These are phyloP conservation scores for Drosophila nigromelanica DNA, from an alignment of 1,140 invertebrate species.

Conservation along the genomic window DNA sequence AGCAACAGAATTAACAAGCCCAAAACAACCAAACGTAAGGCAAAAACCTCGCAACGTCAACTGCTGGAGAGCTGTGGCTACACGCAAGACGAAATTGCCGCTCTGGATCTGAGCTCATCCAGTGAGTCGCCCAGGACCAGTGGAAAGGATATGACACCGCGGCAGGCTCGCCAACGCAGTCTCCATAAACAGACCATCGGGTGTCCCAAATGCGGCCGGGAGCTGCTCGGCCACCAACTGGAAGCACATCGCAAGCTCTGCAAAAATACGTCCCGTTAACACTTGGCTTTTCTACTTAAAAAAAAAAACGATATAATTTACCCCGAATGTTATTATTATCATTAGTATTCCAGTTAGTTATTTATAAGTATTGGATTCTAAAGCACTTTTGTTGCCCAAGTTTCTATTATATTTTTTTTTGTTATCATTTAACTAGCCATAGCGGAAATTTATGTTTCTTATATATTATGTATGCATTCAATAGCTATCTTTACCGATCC, in stretches of 20 bases:
- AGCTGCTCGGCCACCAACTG: slow-evolving; percentile 50
- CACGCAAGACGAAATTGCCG: slow-evolving; percentile 42
- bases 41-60: slow-evolving; percentile 3
- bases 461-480: too few relatives aligned
- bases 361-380: too few relatives aligned
- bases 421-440: too few relatives aligned
- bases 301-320: too few relatives aligned
- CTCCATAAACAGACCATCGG: slow-evolving; percentile 53
- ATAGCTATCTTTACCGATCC: too few relatives aligned
- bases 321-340: neutral
- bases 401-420: too few relatives aligned
- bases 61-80: slow-evolving; percentile 57
- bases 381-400: too few relatives aligned
- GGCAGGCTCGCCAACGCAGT: slow-evolving; percentile 47
- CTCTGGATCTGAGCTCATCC: slow-evolving; percentile 46
- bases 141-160: slow-evolving; percentile 43
- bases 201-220: slow-evolving; percentile 87
- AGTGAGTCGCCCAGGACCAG: slow-evolving; percentile 33
- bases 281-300: neutral
- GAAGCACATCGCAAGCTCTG: slow-evolving; percentile 50
- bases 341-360: too few relatives aligned
- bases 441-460: too few relatives aligned
- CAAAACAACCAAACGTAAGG: neutral
- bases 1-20: neutral
- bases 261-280: neutral